Evolutionary conservation across 2,797 vertebrate species (phyloP).

Genomic region (Acanthiza pusilla): DNA sequence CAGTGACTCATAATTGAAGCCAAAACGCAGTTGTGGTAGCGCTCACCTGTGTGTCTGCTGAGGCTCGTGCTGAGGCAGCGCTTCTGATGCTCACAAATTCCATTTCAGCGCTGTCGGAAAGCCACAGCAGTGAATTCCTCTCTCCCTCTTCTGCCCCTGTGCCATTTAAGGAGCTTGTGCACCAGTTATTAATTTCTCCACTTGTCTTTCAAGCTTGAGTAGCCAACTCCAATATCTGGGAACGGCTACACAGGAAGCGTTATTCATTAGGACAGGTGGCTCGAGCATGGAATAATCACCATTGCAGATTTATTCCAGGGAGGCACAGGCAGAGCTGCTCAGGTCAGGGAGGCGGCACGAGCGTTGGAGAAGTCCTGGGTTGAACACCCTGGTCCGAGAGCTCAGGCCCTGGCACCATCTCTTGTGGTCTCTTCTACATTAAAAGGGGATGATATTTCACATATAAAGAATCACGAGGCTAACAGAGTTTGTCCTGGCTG

Average conservation of each 20-base stretch:
- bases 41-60: background rate
- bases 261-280: constrained; percentile 21
- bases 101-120: background rate
- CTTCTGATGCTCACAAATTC: background rate
- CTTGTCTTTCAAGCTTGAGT: constrained; percentile 52
- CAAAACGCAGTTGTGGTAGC: background rate
- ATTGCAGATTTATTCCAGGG: constrained; percentile 13
- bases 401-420: background rate
- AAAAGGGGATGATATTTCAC: background rate
- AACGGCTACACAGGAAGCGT: background rate
- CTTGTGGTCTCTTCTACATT: background rate
- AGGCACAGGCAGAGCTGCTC: background rate
- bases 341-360: background rate
- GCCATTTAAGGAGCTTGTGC: background rate
- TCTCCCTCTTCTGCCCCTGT: background rate
- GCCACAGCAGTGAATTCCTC: background rate
- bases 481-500: background rate
- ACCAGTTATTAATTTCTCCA: background rate
- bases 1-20: background rate
- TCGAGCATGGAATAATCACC: background rate
- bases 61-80: background rate
- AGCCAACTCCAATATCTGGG: constrained; percentile 15
- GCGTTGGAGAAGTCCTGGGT: background rate
- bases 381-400: background rate
- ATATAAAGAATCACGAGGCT: background rate